These are phyloP conservation scores for Lepisosteus oculatus DNA, from an alignment of 2,113 vertebrate species.

Conservation along the genomic window DNA sequence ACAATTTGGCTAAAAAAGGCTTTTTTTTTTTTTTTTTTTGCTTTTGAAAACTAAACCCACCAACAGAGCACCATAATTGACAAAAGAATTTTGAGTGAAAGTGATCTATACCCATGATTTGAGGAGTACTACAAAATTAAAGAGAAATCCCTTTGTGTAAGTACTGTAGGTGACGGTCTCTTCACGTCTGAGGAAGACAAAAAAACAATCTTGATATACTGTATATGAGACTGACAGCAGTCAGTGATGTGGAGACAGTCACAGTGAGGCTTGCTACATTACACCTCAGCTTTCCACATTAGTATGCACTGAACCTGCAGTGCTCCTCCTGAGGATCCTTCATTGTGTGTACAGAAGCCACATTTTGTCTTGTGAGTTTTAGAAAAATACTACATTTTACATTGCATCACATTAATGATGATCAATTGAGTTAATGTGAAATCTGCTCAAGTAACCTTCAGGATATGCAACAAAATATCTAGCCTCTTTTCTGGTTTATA, in stretches of 20 bases:
- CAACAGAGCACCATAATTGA: too few relatives aligned
- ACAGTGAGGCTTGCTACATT: background rate
- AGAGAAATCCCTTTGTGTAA: background rate
- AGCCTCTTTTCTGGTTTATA: too few relatives aligned
- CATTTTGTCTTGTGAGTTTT: too few relatives aligned
- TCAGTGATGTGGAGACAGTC: background rate
- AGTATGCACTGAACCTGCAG: slow-evolving; percentile 17
- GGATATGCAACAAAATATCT: too few relatives aligned
- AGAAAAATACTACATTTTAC: too few relatives aligned
- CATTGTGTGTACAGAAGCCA: background rate
- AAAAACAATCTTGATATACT: background rate
- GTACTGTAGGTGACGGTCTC: background rate
- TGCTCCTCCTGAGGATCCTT: background rate
- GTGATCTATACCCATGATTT: background rate
- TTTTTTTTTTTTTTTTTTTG: too few relatives aligned
- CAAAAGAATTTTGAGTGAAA: too few relatives aligned
- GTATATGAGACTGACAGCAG: background rate
- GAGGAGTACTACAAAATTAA: background rate
- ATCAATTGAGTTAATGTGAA: too few relatives aligned
- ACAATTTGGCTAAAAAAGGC: too few relatives aligned
- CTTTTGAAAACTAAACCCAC: too few relatives aligned
- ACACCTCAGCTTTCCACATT: slow-evolving; percentile 12
- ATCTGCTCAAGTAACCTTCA: too few relatives aligned
- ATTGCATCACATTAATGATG: too few relatives aligned
- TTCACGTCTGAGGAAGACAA: background rate